phyloP scores from a whole-genome alignment of 2,888 invertebrate genomes.

The Minunthozetes semirufus region DNA sequence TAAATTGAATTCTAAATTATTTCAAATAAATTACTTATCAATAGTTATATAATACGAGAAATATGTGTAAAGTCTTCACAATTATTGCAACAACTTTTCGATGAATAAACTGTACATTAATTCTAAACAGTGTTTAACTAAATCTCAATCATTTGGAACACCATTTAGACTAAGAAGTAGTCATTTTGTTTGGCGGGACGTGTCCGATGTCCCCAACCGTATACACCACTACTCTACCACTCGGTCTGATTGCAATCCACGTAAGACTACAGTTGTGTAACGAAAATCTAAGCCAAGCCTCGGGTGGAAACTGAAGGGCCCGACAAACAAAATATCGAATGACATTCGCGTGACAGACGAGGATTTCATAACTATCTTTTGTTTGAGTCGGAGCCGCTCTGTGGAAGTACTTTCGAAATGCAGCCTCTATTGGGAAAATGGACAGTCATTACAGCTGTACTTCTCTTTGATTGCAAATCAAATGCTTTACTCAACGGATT shows the following conservation, averaged over 20 bases:
- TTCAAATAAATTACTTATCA: too few relatives aligned
- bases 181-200: slow-evolving; percentile 63
- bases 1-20: too few relatives aligned
- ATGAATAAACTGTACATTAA: not conserved
- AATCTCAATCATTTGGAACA: too few relatives aligned
- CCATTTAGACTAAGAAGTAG: slow-evolving; percentile 40
- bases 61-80: not conserved
- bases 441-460: too few relatives aligned
- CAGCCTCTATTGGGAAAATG: slow-evolving; percentile 58
- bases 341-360: slow-evolving; percentile 97
- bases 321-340: slow-evolving; percentile 63
- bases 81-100: slow-evolving; percentile 1
- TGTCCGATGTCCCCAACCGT: slow-evolving; percentile 82
- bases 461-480: not conserved
- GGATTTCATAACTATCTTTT: slow-evolving; percentile 73
- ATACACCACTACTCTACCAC: slow-evolving; percentile 74
- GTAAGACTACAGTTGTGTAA: slow-evolving; percentile 90
- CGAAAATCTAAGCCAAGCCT: slow-evolving; percentile 89
- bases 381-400: slow-evolving; percentile 73
- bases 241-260: slow-evolving; percentile 75
- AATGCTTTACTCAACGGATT: not conserved
- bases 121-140: not conserved
- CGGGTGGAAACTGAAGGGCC: slow-evolving; percentile 90
- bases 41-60: too few relatives aligned
- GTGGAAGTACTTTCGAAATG: slow-evolving; percentile 85